Conservation (phyloP, 2,113 vertebrate species). For the Leptobrachium ailaonicum region DNA sequence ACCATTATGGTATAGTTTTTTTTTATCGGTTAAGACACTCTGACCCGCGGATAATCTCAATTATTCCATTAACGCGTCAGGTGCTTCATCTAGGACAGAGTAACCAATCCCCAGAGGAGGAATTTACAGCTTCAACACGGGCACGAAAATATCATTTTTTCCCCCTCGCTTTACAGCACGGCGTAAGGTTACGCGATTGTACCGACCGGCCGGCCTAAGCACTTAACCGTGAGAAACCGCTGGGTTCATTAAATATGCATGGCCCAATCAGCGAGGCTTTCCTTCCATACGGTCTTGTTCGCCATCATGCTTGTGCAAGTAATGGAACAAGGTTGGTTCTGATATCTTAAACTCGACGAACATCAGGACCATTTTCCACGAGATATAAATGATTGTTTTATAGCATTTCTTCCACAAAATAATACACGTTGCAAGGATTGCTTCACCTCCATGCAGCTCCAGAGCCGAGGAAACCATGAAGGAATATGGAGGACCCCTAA, state of each 20-base stretch:
- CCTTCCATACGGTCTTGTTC: slow-evolving; percentile 7
- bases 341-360: too few relatives aligned
- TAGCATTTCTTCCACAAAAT: too few relatives aligned
- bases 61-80: slow-evolving; percentile 31
- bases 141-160: slow-evolving; percentile 10
- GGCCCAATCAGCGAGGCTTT: slow-evolving; percentile 3
- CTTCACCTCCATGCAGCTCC: too few relatives aligned
- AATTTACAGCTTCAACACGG: neutral
- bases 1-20: too few relatives aligned
- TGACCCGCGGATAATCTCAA: neutral
- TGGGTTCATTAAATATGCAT: slow-evolving; percentile 10
- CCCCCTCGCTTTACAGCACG: slow-evolving; percentile 5
- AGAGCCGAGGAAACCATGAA: too few relatives aligned
- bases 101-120: slow-evolving; percentile 10
- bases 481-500: too few relatives aligned
- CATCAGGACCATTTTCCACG: too few relatives aligned
- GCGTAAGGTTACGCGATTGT: slow-evolving; percentile 4
- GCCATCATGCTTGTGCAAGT: neutral
- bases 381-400: too few relatives aligned
- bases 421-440: too few relatives aligned
- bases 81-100: neutral
- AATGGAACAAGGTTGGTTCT: neutral
- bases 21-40: too few relatives aligned
- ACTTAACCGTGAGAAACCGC: neutral
- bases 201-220: slow-evolving; percentile 1